Conservation (phyloP, 2,888 invertebrate species). For the Liopterus haemorrhoidalis region DNA sequence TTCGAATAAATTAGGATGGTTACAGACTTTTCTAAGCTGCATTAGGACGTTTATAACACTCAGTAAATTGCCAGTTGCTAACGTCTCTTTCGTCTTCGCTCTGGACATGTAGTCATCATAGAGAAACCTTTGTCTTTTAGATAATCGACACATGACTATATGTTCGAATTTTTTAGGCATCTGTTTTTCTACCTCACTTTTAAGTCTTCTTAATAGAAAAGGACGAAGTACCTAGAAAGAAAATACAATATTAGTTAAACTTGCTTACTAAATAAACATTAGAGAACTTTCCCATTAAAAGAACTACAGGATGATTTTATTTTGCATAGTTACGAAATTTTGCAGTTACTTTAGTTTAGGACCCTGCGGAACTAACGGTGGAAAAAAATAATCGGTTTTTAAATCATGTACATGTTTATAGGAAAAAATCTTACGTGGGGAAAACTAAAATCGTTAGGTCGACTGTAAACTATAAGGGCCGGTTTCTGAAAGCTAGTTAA, state of each 20-base stretch:
- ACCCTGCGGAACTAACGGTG: too few relatives aligned
- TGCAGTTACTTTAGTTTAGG: too few relatives aligned
- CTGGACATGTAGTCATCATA: conserved; percentile 99
- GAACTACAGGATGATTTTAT: too few relatives aligned
- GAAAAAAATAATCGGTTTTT: too few relatives aligned
- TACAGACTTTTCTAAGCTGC: conserved; percentile 96
- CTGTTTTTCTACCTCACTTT: conserved; percentile 94
- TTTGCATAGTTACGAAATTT: too few relatives aligned
- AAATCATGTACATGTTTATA: too few relatives aligned
- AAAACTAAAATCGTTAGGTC: too few relatives aligned
- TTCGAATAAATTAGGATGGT: conserved; percentile 97
- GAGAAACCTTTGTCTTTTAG: conserved; percentile 91
- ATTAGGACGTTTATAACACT: conserved; percentile 95
- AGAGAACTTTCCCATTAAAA: too few relatives aligned
- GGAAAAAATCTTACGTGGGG: too few relatives aligned
- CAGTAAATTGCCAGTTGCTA: conserved; percentile 86
- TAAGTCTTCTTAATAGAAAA: conserved; percentile 85
- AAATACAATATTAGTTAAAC: conserved; percentile 33
- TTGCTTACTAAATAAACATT: background rate
- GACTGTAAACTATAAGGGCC: too few relatives aligned
- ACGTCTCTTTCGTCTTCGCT: conserved; percentile 90
- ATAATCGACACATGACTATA: conserved; percentile 86
- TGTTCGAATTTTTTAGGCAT: conserved; percentile 96
- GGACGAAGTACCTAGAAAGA: conserved; percentile 74
- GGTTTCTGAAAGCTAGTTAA: too few relatives aligned